These are phyloP conservation scores for Agrotis ipsilon DNA, from an alignment of 2,888 invertebrate species.

Conservation along the genomic window DNA sequence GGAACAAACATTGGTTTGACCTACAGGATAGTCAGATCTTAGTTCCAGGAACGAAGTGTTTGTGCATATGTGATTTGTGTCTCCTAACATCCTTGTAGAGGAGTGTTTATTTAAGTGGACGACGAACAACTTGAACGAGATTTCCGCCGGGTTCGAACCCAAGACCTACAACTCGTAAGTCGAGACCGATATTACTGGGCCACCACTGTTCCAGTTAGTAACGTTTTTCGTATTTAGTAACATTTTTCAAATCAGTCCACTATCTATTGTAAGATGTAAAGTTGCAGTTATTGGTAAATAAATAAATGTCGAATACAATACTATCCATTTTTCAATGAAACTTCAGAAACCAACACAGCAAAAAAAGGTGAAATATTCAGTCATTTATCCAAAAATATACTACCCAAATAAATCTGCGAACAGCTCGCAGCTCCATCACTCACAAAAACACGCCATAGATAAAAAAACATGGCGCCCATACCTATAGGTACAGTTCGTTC, in stretches of 20 bases:
- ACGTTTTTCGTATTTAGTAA: no score
- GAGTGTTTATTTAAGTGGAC: background rate
- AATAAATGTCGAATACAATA: no score
- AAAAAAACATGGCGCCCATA: background rate
- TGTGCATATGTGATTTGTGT: background rate
- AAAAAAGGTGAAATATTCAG: background rate
- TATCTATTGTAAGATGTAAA: no score
- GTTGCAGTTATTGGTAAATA: no score
- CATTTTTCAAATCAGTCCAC: no score
- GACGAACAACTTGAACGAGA: background rate
- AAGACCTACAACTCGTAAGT: no score
- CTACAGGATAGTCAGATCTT: background rate
- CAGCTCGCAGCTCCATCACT: slow-evolving; percentile 13
- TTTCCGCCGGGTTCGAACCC: no score
- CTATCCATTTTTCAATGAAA: background rate
- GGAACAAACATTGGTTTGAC: background rate
- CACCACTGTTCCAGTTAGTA: no score
- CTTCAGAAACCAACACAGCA: background rate
- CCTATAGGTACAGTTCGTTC: no score
- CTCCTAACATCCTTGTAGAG: background rate
- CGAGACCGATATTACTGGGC: no score
- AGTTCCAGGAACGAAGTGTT: background rate
- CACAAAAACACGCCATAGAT: slow-evolving; percentile 24
- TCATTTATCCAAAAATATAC: slow-evolving; percentile 7
- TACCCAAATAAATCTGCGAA: slow-evolving; percentile 18